Evolutionary conservation across 1,140 invertebrate species (phyloP).

Genomic region (Meloidogyne exigua): DNA sequence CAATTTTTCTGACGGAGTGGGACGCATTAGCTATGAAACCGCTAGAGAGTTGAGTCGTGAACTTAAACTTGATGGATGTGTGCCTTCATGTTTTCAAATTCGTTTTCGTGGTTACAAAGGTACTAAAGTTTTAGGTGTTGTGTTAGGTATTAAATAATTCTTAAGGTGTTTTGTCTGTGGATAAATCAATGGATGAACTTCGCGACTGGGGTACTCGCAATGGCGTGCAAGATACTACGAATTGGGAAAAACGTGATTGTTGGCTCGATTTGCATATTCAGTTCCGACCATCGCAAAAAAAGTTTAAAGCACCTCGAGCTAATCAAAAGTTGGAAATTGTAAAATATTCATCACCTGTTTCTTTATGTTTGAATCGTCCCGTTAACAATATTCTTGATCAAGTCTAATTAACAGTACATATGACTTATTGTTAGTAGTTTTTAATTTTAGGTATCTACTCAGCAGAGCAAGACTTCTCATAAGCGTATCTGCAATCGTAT

Average conservation of each 20-base stretch:
- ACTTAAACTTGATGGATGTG: slow-evolving; percentile 32
- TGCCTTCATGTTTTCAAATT: slow-evolving; percentile 48
- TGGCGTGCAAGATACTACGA: slow-evolving; percentile 33
- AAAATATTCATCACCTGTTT: slow-evolving; percentile 62
- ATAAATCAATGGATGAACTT: slow-evolving; percentile 35
- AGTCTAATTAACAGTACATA: slow-evolving; percentile 36
- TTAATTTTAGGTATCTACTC: slow-evolving; percentile 45
- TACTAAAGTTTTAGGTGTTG: not conserved
- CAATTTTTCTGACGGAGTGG: slow-evolving; percentile 51
- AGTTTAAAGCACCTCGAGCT: slow-evolving; percentile 30
- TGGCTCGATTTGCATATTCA: slow-evolving; percentile 37
- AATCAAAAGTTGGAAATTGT: slow-evolving; percentile 60
- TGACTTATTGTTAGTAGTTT: not conserved
- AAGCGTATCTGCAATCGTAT: slow-evolving; percentile 50
- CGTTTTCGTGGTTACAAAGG: slow-evolving; percentile 6
- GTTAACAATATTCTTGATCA: slow-evolving; percentile 65
- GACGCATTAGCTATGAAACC: slow-evolving; percentile 37
- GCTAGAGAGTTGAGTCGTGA: slow-evolving; percentile 42
- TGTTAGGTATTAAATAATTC: slow-evolving; percentile 10
- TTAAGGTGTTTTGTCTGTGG: slow-evolving; percentile 45
- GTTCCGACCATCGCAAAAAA: slow-evolving; percentile 49
- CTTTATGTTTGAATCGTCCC: slow-evolving; percentile 65
- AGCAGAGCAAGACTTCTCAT: slow-evolving; percentile 46
- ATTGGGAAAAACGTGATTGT: slow-evolving; percentile 29
- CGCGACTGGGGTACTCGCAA: slow-evolving; percentile 43